Conservation (phyloP, 2,888 invertebrate genomes). For the Congeria kusceri region DNA sequence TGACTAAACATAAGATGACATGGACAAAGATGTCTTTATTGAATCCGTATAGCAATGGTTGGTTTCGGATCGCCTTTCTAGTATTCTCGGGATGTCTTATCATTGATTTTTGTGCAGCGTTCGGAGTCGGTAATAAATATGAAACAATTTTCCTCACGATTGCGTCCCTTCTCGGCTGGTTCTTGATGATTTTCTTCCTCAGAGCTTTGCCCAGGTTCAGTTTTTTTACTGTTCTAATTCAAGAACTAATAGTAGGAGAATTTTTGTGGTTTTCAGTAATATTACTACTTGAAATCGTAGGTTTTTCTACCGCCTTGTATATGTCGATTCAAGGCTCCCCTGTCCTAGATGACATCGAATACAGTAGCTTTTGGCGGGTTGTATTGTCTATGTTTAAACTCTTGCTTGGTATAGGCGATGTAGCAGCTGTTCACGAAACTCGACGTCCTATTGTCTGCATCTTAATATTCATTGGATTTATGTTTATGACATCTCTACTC, state of each 20-base stretch:
- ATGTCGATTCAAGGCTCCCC: conserved; percentile 65
- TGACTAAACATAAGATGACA: conserved; percentile 32
- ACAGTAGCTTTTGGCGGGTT: conserved; percentile 48
- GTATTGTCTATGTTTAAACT: conserved; percentile 71
- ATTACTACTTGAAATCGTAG: conserved; percentile 65
- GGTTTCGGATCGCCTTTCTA: conserved; percentile 65
- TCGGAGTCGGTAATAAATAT: conserved; percentile 12
- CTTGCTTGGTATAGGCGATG: conserved; percentile 71
- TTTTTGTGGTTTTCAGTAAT: conserved; percentile 68
- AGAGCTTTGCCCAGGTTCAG: conserved; percentile 69
- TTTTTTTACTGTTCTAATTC: conserved; percentile 75
- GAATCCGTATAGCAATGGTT: conserved; percentile 66
- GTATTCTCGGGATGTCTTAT: conserved; percentile 62
- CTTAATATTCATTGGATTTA: conserved; percentile 64
- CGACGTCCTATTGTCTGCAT: conserved; percentile 63
- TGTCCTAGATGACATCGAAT: conserved; percentile 29
- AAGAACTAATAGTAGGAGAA: conserved; percentile 69
- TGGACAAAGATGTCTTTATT: conserved; percentile 33
- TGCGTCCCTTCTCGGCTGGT: conserved; percentile 72
- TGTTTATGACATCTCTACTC: conserved; percentile 70
- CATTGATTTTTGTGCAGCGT: conserved; percentile 57
- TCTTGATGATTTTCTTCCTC: conserved; percentile 71
- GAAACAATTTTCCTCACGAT: conserved; percentile 63
- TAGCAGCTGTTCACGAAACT: conserved; percentile 54
- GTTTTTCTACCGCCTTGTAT: conserved; percentile 74